These are phyloP conservation scores for Ptilodon capucinus DNA, from an alignment of 2,888 invertebrate genomes.

Conservation along the genomic window DNA sequence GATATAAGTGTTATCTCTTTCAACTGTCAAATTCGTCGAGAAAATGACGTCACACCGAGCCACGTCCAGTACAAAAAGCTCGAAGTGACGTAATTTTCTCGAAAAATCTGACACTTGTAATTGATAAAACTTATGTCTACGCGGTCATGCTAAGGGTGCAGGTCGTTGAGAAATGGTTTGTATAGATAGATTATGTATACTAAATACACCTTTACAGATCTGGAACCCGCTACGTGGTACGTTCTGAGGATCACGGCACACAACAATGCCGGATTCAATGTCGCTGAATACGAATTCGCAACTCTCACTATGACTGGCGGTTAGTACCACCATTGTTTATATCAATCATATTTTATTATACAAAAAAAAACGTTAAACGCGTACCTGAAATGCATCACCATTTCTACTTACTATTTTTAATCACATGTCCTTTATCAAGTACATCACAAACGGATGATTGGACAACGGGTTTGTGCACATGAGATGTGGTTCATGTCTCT, in stretches of 20 bases:
- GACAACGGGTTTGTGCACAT: neutral
- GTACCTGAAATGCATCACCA: constrained; percentile 81
- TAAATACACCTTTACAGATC: constrained; percentile 73
- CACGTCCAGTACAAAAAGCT: no score
- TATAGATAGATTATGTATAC: neutral
- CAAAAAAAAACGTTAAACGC: neutral
- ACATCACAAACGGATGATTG: neutral
- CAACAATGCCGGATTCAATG: constrained; percentile 97
- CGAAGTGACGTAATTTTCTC: no score
- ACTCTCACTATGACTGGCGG: constrained; percentile 97
- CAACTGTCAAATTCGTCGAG: no score
- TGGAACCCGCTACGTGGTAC: constrained; percentile 97
- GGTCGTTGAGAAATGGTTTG: neutral
- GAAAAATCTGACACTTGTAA: no score
- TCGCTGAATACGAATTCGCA: constrained; percentile 97
- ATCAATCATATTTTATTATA: neutral
- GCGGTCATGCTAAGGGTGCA: neutral
- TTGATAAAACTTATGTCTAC: neutral
- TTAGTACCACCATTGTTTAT: constrained; percentile 71
- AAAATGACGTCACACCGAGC: no score
- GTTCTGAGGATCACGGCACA: constrained; percentile 95
- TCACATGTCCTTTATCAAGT: no score
- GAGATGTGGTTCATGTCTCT: neutral
- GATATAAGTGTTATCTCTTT: no score
- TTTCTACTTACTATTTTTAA: constrained; percentile 16